Evolutionary conservation across 2,888 invertebrate genomes (phyloP).

Genomic region (Rambutsinella grinnellia): DNA sequence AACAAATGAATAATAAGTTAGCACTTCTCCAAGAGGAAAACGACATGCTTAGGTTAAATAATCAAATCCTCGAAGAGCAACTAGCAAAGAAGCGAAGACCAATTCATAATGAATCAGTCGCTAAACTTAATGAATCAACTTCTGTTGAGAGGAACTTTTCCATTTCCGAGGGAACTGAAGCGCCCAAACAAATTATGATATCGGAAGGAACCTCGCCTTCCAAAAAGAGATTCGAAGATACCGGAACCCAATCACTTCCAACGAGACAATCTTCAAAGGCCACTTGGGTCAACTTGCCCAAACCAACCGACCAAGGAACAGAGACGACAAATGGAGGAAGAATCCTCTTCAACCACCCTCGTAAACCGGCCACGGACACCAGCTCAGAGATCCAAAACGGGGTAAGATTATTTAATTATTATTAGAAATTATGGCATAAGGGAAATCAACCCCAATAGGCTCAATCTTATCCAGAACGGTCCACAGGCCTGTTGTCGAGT

Average conservation of each 20-base stretch:
- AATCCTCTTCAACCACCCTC: neutral
- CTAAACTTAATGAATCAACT: neutral
- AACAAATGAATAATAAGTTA: slow-evolving; percentile 5
- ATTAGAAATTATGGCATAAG: neutral
- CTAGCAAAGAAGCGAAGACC: neutral
- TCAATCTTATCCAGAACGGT: neutral
- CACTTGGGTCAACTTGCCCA: neutral
- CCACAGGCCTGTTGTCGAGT: too few relatives aligned
- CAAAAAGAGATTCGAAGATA: neutral
- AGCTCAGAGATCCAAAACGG: neutral
- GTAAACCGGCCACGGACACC: neutral
- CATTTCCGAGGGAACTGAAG: neutral
- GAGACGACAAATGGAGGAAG: neutral
- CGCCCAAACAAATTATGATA: neutral
- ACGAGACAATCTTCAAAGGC: neutral
- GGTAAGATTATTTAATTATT: neutral
- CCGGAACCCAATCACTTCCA: neutral
- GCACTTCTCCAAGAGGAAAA: slow-evolving; percentile 11
- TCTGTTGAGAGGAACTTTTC: neutral
- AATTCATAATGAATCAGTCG: too few relatives aligned
- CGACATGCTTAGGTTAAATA: slow-evolving; percentile 11
- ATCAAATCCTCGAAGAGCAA: neutral
- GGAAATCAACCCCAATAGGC: neutral
- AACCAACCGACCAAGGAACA: neutral
- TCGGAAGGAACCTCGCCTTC: neutral